Conservation (phyloP, 1,140 invertebrate species). For the Euura saliciscinereae region DNA sequence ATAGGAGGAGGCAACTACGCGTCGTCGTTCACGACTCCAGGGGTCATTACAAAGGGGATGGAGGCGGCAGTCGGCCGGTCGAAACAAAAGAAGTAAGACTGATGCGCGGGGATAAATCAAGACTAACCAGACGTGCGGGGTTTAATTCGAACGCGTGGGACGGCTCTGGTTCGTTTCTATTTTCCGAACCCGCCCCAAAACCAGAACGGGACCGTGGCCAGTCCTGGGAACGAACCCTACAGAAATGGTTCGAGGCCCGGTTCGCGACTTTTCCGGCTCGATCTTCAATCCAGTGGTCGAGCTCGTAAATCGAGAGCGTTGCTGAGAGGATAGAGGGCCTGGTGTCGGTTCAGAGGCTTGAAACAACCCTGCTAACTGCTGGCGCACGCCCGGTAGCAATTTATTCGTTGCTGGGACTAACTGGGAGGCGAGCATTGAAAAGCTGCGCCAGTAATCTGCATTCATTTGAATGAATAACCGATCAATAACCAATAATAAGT, state of each 20-base stretch:
- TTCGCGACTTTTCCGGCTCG: neutral
- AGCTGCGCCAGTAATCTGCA: constrained; percentile 57
- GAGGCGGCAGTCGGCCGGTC: constrained; percentile 19
- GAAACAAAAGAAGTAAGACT: constrained; percentile 48
- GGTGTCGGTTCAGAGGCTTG: too few relatives aligned
- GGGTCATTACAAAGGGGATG: constrained; percentile 21
- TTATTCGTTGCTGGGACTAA: constrained; percentile 60
- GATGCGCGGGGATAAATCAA: constrained; percentile 52
- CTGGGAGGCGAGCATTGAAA: constrained; percentile 55
- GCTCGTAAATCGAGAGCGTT: neutral
- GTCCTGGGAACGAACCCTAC: neutral
- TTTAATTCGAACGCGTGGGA: constrained; percentile 51
- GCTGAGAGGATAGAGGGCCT: too few relatives aligned
- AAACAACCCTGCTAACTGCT: constrained; percentile 38
- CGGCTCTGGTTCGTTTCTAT: constrained; percentile 8
- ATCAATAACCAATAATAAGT: constrained; percentile 62
- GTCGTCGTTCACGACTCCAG: constrained; percentile 19
- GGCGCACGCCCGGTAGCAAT: constrained; percentile 59
- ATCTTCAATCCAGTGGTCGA: neutral
- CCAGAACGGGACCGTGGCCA: neutral
- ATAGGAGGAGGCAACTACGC: constrained; percentile 9
- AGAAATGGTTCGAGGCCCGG: neutral
- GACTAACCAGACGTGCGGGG: constrained; percentile 45
- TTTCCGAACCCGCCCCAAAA: constrained; percentile 5
- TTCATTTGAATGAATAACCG: constrained; percentile 63